These are phyloP conservation scores for Andrena hattorfiana DNA, from an alignment of 2,888 invertebrate species.

Conservation along the genomic window DNA sequence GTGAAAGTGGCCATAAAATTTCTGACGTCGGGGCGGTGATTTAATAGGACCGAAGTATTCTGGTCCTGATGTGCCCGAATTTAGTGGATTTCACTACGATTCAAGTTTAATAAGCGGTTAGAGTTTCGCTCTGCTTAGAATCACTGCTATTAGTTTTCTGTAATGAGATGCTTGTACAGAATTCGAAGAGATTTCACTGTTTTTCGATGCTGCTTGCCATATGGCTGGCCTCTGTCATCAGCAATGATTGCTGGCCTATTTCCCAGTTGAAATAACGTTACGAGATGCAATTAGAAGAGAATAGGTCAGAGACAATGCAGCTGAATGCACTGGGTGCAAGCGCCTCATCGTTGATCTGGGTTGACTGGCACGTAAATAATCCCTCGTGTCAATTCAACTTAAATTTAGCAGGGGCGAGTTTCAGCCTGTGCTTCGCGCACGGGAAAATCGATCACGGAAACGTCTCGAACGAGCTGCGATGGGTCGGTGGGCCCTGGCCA, in stretches of 20 bases:
- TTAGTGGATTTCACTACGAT: too few relatives aligned
- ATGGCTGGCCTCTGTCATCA: too few relatives aligned
- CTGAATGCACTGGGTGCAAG: slow-evolving; percentile 31
- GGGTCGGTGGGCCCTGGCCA: not conserved
- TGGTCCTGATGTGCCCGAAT: too few relatives aligned
- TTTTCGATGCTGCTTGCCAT: too few relatives aligned
- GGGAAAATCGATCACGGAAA: slow-evolving; percentile 32
- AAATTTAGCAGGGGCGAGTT: slow-evolving; percentile 65
- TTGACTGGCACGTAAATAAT: slow-evolving; percentile 71
- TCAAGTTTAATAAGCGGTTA: too few relatives aligned
- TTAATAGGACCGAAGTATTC: too few relatives aligned
- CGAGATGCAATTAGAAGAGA: slow-evolving; percentile 9
- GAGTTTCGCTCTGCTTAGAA: too few relatives aligned
- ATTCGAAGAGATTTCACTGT: too few relatives aligned
- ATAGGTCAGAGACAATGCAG: not conserved
- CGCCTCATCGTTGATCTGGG: slow-evolving; percentile 55
- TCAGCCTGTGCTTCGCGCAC: not conserved
- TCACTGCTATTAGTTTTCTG: not conserved
- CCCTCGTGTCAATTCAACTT: slow-evolving; percentile 68
- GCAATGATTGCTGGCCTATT: not conserved
- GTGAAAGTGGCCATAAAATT: too few relatives aligned
- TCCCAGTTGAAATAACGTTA: not conserved
- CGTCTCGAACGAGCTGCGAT: not conserved
- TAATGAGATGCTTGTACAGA: not conserved
- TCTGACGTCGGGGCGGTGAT: too few relatives aligned